phyloP scores from a whole-genome alignment of 2,888 invertebrate species.

The Cosmopolites sordidus region DNA sequence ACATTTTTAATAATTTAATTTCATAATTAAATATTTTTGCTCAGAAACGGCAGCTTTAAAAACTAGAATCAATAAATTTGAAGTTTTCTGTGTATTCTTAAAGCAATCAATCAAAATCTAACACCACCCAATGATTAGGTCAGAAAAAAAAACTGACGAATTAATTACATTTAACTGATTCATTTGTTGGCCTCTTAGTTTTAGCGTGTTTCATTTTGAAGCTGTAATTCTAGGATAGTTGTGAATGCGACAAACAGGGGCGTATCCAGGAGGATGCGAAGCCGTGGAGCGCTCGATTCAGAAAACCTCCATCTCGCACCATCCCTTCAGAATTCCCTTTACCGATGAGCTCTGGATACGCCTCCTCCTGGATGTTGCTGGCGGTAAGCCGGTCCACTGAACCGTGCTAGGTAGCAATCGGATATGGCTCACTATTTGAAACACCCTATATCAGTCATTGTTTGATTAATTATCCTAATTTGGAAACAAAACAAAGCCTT shows the following conservation, averaged over 20 bases:
- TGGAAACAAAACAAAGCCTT: too few relatives aligned
- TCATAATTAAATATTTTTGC: too few relatives aligned
- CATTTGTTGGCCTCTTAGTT: not conserved
- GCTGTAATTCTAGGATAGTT: constrained; percentile 42
- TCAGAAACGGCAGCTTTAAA: too few relatives aligned
- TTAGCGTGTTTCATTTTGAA: constrained; percentile 27
- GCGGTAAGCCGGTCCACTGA: constrained; percentile 54
- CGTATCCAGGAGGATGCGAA: constrained; percentile 51
- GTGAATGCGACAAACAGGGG: constrained; percentile 49
- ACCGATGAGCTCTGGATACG: constrained; percentile 66
- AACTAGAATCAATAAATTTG: too few relatives aligned
- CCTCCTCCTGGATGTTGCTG: constrained; percentile 61
- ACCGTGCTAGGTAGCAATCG: constrained; percentile 10
- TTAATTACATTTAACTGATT: not conserved
- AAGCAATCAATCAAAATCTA: too few relatives aligned
- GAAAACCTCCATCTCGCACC: constrained; percentile 44
- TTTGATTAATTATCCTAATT: not conserved
- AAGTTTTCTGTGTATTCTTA: too few relatives aligned
- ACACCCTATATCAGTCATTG: not conserved
- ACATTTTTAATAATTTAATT: too few relatives aligned
- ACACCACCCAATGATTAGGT: too few relatives aligned
- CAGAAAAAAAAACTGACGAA: not conserved
- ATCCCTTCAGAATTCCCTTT: constrained; percentile 52
- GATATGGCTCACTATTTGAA: not conserved
- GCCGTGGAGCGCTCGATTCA: constrained; percentile 42